Percentiles rank a stretch among this genome's conserved stretches.
Evolutionary conservation across 2,888 invertebrate genomes (phyloP).

Genomic region (Ectemnius cavifrons): DNA sequence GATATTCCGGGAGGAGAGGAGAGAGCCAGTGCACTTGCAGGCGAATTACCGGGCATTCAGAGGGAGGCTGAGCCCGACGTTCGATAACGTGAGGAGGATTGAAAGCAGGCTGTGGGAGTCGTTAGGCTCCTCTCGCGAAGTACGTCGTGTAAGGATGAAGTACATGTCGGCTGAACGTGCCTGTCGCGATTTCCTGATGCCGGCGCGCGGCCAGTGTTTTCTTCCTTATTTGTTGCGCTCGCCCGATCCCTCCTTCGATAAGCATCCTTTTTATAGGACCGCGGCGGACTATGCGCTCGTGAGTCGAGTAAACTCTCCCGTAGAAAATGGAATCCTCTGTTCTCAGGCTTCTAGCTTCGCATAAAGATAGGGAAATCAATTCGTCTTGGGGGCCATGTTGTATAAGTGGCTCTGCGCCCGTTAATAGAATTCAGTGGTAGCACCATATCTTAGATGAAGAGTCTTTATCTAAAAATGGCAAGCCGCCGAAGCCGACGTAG

Average conservation of each 20-base stretch:
- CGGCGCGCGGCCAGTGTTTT: slow-evolving; percentile 41
- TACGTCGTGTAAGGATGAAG: slow-evolving; percentile 55
- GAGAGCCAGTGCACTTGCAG: slow-evolving; percentile 6
- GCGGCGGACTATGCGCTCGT: slow-evolving; percentile 13
- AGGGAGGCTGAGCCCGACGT: slow-evolving; percentile 24
- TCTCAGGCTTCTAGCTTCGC: neutral
- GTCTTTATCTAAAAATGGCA: slow-evolving; percentile 26
- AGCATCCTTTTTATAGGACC: slow-evolving; percentile 26
- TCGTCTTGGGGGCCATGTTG: neutral
- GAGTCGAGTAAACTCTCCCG: slow-evolving; percentile 13
- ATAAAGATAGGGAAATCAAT: neutral
- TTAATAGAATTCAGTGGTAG: neutral
- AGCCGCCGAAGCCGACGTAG: slow-evolving; percentile 8
- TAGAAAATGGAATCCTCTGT: slow-evolving; percentile 41
- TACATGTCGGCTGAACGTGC: slow-evolving; percentile 50
- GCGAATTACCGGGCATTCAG: slow-evolving; percentile 45
- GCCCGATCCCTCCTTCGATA: slow-evolving; percentile 48
- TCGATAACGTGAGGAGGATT: slow-evolving; percentile 59
- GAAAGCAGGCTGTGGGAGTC: slow-evolving; percentile 58
- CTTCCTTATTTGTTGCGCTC: slow-evolving; percentile 57
- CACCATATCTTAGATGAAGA: neutral
- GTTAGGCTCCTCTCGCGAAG: slow-evolving; percentile 50
- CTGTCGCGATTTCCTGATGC: slow-evolving; percentile 55
- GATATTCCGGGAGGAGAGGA: slow-evolving; percentile 25
- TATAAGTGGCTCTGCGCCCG: neutral